A percentile compares a stretch with the other conserved stretches of the same genome.
Evolutionary conservation across 2,888 invertebrate species (phyloP).

Genomic region (Bellardia pandia): DNA sequence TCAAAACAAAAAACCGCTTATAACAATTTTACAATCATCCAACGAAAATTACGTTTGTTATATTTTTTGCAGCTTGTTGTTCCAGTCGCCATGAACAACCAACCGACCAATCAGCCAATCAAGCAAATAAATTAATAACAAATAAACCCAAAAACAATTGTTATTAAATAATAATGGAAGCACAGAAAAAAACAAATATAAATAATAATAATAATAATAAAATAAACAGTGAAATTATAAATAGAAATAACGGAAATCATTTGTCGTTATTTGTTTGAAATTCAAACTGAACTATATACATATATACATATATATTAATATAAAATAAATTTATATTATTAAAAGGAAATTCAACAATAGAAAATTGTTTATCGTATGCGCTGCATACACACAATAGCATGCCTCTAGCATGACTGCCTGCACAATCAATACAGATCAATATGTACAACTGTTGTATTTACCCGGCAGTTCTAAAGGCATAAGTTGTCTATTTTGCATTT

Average conservation of each 20-base stretch:
- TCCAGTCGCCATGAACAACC: neutral
- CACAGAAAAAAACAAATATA: neutral
- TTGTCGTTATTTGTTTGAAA: constrained; percentile 53
- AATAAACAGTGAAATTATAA: constrained; percentile 21
- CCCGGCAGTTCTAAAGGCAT: no score
- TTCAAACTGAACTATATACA: constrained; percentile 17
- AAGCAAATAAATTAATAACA: constrained; percentile 47
- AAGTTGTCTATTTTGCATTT: no score
- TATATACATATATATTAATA: neutral
- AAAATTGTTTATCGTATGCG: constrained; percentile 15
- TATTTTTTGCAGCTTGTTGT: neutral
- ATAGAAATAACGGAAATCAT: constrained; percentile 57
- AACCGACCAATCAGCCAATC: constrained; percentile 37
- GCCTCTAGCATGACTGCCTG: neutral
- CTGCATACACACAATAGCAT: neutral
- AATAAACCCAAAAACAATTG: constrained; percentile 22
- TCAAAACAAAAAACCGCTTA: constrained; percentile 37
- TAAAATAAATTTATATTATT: constrained; percentile 38
- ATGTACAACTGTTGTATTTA: neutral
- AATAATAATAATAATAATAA: neutral
- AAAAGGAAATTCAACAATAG: constrained; percentile 32
- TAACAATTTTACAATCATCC: constrained; percentile 5
- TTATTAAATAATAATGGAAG: constrained; percentile 17
- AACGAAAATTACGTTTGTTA: neutral
- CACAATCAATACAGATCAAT: constrained; percentile 14